Evolutionary conservation across 2,113 vertebrate genomes (phyloP), one percentile per base, ranked within the genome.

Genomic region (Oncorhynchus clarkii): DNA sequence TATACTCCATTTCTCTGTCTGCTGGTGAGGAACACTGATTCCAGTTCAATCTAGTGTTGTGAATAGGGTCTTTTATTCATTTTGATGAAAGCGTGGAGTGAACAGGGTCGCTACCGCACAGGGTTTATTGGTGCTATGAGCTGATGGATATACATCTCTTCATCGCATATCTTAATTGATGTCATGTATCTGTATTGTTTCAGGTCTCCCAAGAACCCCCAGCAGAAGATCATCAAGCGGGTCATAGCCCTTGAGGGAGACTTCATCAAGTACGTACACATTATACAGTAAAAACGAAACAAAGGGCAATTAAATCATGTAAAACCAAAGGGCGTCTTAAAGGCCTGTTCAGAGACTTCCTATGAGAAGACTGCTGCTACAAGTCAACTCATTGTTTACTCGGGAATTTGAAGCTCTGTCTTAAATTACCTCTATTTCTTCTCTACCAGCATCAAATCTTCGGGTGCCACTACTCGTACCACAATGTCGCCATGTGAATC

Each of bases 151-250:
- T 45, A 45, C 9, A 7, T 12, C 9, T 45, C 39, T 45, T 45
- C 2, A 45, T 45, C 9, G 3, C 3, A 45, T 11, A 68, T 34
- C 29, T 45, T 18, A 4, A 54, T 54, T 54, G 14, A 54, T 54
- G 4, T 18, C 9, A 9, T 45, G 9, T 45, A 11, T 45, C 14
- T 5, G 75, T 84, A 57, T 79, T 83, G 45, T 89, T 82, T 59
- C 87, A 99, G 97, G 90, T 98, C 97, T 77, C 98, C 97, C 29
- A 97, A 92, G 92, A 97, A 99, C 82, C 97, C 97, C 76, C 93
- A 95, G 83, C 96, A 99, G 95, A 99, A 99, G 94, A 98, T 99
- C 92, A 98, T 99, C 91, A 99, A 99, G 89, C 90, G 96, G 83
- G 97, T 99, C 86, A 99, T 99, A 87, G 98, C 95, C 80, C 93